Percentiles rank a stretch among this genome's conserved stretches.
phyloP scores from a whole-genome alignment of 2,113 vertebrate species.

The Andinoacara biseriatus region DNA sequence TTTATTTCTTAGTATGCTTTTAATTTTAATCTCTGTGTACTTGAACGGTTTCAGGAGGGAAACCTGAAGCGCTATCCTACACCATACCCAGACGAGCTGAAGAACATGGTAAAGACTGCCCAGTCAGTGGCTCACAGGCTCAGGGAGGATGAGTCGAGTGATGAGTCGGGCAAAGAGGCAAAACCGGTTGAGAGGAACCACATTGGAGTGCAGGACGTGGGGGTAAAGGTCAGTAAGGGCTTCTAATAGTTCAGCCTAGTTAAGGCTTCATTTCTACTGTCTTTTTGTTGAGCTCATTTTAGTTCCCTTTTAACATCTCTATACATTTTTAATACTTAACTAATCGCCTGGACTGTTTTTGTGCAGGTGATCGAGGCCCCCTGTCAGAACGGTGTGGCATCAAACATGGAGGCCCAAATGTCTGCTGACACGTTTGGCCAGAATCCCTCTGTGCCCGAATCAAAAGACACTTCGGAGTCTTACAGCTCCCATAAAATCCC shows the following conservation, averaged over 20 bases:
- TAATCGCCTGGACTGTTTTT: not conserved
- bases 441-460: constrained; percentile 77
- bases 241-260: not conserved
- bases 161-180: constrained; percentile 83
- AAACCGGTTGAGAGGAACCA: constrained; percentile 84
- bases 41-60: constrained; percentile 84
- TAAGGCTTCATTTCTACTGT: not conserved
- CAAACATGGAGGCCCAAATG: constrained; percentile 81
- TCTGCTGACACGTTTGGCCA: constrained; percentile 72
- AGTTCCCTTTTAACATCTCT: not conserved
- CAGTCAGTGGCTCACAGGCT: constrained; percentile 96
- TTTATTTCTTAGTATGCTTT: not conserved
- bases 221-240: constrained; percentile 85
- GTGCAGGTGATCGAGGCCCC: constrained; percentile 86
- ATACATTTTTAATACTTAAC: not conserved
- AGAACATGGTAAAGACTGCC: constrained; percentile 99
- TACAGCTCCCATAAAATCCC: constrained; percentile 76
- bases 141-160: constrained; percentile 91
- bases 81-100: constrained; percentile 97
- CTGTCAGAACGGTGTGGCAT: constrained; percentile 79
- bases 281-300: not conserved
- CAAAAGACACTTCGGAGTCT: constrained; percentile 78
- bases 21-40: not conserved
- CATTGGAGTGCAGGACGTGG: constrained; percentile 87
- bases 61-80: constrained; percentile 98